Conservation (phyloP, 2,797 vertebrate species). For the Coregonus suidteri region DNA sequence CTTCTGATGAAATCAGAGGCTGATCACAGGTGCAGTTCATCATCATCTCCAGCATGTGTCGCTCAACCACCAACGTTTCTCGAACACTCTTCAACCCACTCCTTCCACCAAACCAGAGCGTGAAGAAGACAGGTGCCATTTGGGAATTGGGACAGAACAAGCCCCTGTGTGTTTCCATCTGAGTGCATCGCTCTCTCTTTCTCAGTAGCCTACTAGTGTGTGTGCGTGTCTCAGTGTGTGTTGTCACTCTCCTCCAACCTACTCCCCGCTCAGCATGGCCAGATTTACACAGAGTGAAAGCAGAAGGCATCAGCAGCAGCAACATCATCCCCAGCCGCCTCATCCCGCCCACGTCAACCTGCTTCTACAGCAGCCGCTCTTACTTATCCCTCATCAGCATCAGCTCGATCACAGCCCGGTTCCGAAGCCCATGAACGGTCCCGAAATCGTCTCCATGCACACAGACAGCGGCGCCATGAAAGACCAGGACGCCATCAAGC, state of each 20-base stretch:
- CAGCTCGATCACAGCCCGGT: slow-evolving; percentile 79
- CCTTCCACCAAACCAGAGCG: not conserved
- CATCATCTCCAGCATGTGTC: not conserved
- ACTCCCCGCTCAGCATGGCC: slow-evolving; percentile 93
- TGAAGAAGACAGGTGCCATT: not conserved
- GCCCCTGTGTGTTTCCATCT: not conserved
- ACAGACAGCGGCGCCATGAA: slow-evolving; percentile 92
- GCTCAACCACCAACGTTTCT: not conserved
- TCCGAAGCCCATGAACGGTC: slow-evolving; percentile 86
- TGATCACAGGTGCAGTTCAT: not conserved
- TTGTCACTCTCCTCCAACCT: slow-evolving; percentile 87
- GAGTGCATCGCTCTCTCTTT: not conserved
- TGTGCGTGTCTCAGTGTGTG: slow-evolving; percentile 61
- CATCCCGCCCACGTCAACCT: slow-evolving; percentile 85
- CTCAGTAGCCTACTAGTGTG: not conserved
- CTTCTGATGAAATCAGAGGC: not conserved
- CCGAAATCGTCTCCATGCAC: slow-evolving; percentile 87
- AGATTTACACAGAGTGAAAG: slow-evolving; percentile 94
- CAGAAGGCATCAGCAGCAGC: slow-evolving; percentile 84
- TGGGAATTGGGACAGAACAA: not conserved
- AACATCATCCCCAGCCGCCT: slow-evolving; percentile 71
- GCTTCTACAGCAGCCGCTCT: slow-evolving; percentile 78
- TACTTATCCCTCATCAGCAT: slow-evolving; percentile 73
- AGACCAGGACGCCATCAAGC: slow-evolving; percentile 98
- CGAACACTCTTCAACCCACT: not conserved